phyloP scores from a whole-genome alignment of 1,140 invertebrate species.

The Aphidius ervi region DNA sequence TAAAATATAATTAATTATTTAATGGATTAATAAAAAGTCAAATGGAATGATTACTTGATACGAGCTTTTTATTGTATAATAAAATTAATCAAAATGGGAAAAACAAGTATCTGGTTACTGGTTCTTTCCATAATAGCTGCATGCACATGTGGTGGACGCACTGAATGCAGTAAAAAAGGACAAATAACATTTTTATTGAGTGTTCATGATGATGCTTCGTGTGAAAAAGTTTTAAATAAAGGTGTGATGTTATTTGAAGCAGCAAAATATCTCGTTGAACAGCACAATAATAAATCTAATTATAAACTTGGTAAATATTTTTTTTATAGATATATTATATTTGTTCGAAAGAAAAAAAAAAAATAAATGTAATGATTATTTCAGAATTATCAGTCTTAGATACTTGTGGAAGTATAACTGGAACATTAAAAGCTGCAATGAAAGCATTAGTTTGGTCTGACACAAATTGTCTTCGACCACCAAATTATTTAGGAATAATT shows the following conservation, averaged over 20 bases:
- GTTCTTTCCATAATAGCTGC: conserved; percentile 33
- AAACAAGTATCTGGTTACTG: conserved; percentile 25
- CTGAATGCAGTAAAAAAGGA: conserved; percentile 36
- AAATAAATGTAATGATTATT: conserved; percentile 11
- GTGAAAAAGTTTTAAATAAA: conserved; percentile 36
- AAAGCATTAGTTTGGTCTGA: conserved; percentile 44
- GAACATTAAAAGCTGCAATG: conserved; percentile 45
- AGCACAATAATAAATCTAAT: conserved; percentile 42
- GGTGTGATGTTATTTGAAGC: conserved; percentile 45
- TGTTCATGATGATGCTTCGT: conserved; percentile 42
- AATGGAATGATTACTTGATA: neutral
- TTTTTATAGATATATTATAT: neutral
- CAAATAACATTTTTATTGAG: conserved; percentile 40
- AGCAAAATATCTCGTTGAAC: conserved; percentile 38
- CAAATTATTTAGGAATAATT: conserved; percentile 47
- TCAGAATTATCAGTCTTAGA: conserved; percentile 43
- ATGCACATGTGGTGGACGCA: conserved; percentile 42
- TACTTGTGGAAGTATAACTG: conserved; percentile 45
- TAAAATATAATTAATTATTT: conserved; percentile 11
- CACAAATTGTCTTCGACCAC: conserved; percentile 44
- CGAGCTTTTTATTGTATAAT: neutral
- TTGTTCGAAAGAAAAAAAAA: neutral
- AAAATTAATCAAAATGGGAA: conserved; percentile 1
- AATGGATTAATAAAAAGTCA: neutral
- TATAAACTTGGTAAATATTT: conserved; percentile 39